Evolutionary conservation across 2,888 invertebrate species (phyloP), one percentile per base, ranked within the genome.

Genomic region (Cephus sareptanus): DNA sequence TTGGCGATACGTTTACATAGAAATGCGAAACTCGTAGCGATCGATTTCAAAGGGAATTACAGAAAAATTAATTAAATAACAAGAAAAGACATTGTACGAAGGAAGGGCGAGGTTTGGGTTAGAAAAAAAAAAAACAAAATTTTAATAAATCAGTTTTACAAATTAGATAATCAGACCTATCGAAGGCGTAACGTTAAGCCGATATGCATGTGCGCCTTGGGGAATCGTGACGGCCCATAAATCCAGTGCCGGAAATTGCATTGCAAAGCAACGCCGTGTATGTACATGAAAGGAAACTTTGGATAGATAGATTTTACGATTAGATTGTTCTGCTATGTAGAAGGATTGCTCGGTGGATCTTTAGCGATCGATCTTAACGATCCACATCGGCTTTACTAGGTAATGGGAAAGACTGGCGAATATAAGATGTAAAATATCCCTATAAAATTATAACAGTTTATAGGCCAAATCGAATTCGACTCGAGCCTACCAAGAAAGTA

Each of bases 191-290:
- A 30, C 71, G 30, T 34, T 71, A 34, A 31, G 71, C 30, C 34
- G 71, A 30, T 71, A 71, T 71, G 34, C 71, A 34, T 34, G 31
- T 71, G 31, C 3, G 31, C 31, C 31, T 31, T 23, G 71, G 34
- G 34, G 34, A 71, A 71, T 71, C 71, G 71, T 71, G 71, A 33
- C 71, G 34, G 71, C 31, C 34, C 30, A 71, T 71, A 71, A 71
- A 71, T 71, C 71, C 34, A 34, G 30, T 34, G 56, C 71, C 31
- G 34, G 71, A 71, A 71, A 71, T 71, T 71, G 34, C 71, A 71
- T 30, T 23, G 71, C 71, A 30, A 71, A 71, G 13, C 56, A 56
- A 56, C 56, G 56, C 56, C 56, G 23, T 56, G 56, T 56, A 56
- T 9, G 56, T 56, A 56, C 56, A 23, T 56, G 56, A 56, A 56